Percentiles rank a stretch among this genome's conserved stretches.
Conservation (phyloP, 2,888 invertebrate genomes). For the Anorthoa munda region DNA sequence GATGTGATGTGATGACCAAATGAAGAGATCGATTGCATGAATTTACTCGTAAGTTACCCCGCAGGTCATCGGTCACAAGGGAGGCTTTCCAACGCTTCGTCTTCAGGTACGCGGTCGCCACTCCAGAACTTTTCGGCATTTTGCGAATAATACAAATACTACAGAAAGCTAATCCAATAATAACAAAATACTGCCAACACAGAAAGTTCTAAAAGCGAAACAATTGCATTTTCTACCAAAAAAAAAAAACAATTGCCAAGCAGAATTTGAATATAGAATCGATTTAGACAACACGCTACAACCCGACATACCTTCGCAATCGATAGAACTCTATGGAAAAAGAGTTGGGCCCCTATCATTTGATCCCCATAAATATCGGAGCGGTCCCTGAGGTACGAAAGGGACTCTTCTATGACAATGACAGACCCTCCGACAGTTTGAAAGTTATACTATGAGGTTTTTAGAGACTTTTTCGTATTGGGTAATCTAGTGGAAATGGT, state of each 20-base stretch:
- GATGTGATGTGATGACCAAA: too few relatives aligned
- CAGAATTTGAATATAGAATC: conserved; percentile 5
- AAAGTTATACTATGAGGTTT: conserved; percentile 20
- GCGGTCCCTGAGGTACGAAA: conserved; percentile 65
- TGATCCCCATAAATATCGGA: conserved; percentile 71
- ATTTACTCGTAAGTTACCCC: too few relatives aligned
- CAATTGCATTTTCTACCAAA: neutral
- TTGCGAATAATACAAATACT: neutral
- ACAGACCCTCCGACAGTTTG: conserved; percentile 27
- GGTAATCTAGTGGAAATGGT: conserved; percentile 23
- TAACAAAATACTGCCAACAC: neutral
- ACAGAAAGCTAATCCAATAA: conserved; percentile 2
- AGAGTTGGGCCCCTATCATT: conserved; percentile 69
- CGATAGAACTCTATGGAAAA: conserved; percentile 59
- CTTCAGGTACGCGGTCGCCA: too few relatives aligned
- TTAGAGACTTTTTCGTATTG: conserved; percentile 30
- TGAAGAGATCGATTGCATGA: too few relatives aligned
- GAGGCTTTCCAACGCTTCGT: too few relatives aligned
- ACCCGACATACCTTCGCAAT: conserved; percentile 9
- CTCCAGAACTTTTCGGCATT: neutral
- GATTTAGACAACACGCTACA: conserved; percentile 1
- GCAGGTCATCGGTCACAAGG: too few relatives aligned
- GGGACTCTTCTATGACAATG: conserved; percentile 58
- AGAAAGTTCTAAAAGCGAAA: neutral
- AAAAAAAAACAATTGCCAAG: conserved; percentile 9